phyloP scores from a whole-genome alignment of 2,888 invertebrate genomes.

The Aplocera efformata region DNA sequence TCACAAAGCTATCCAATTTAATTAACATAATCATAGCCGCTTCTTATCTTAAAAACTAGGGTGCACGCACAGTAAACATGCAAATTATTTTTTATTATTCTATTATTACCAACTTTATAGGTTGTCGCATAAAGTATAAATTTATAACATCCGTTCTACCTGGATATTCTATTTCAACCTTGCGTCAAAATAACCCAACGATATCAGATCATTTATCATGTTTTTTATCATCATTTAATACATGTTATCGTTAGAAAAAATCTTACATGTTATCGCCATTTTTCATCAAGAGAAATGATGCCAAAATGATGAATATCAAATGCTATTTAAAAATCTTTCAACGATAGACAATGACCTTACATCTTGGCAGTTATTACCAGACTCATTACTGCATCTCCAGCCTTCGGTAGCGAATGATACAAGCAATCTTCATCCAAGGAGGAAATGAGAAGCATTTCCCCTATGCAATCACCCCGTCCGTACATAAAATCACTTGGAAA shows the following conservation, averaged over 20 bases:
- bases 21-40: constrained; percentile 11
- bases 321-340: background rate
- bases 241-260: too few species aligned
- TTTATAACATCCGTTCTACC: constrained; percentile 14
- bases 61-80: constrained; percentile 10
- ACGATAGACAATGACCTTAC: constrained; percentile 9
- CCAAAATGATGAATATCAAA: too few species aligned
- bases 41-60: constrained; percentile 6
- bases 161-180: constrained; percentile 14
- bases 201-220: constrained; percentile 19
- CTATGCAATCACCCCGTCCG: constrained; percentile 43
- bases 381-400: constrained; percentile 30
- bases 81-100: constrained; percentile 5
- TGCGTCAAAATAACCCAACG: constrained; percentile 6
- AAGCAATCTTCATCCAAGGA: constrained; percentile 46
- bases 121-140: constrained; percentile 5
- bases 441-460: constrained; percentile 56
- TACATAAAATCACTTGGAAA: constrained; percentile 61
- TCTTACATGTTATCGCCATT: too few species aligned
- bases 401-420: constrained; percentile 37
- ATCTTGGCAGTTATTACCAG: constrained; percentile 18
- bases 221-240: constrained; percentile 10
- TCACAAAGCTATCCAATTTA: constrained; percentile 2
- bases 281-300: too few species aligned
- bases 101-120: constrained; percentile 6